These are phyloP conservation scores for Pogonophryne albipinna DNA, from an alignment of 2,797 vertebrate genomes.

Conservation along the genomic window DNA sequence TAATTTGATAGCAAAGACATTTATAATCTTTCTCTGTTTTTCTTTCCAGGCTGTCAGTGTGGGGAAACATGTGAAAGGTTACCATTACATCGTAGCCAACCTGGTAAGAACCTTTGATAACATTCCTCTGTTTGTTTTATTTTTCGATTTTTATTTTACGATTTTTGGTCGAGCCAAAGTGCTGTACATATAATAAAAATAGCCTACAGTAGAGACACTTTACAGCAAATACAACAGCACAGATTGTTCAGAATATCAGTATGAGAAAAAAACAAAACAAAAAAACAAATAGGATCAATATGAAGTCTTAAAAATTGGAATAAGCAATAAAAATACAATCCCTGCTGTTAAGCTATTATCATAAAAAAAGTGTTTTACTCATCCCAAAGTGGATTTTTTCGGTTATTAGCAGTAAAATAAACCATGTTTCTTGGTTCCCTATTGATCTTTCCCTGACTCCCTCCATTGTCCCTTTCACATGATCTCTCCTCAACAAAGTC, in stretches of 20 bases:
- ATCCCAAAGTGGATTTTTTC: background rate
- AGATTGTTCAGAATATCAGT: no score
- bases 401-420: background rate
- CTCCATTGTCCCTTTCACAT: background rate
- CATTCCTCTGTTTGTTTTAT: background rate
- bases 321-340: background rate
- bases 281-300: background rate
- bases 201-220: no score
- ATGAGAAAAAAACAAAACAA: no score
- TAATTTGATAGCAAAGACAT: no score
- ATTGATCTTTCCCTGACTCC: background rate
- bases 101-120: conserved; percentile 88
- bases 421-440: background rate
- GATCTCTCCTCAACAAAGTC: conserved; percentile 36
- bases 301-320: background rate
- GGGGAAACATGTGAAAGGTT: conserved; percentile 98
- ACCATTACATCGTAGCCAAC: conserved; percentile 99
- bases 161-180: no score
- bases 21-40: conserved; percentile 17
- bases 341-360: background rate
- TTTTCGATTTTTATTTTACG: no score
- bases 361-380: background rate
- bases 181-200: no score
- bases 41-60: conserved; percentile 93
- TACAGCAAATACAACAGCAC: no score